A percentile compares a stretch with the other conserved stretches of the same genome.
These are phyloP conservation scores for Escarpia spicata DNA, from an alignment of 2,888 invertebrate species.

Conservation along the genomic window DNA sequence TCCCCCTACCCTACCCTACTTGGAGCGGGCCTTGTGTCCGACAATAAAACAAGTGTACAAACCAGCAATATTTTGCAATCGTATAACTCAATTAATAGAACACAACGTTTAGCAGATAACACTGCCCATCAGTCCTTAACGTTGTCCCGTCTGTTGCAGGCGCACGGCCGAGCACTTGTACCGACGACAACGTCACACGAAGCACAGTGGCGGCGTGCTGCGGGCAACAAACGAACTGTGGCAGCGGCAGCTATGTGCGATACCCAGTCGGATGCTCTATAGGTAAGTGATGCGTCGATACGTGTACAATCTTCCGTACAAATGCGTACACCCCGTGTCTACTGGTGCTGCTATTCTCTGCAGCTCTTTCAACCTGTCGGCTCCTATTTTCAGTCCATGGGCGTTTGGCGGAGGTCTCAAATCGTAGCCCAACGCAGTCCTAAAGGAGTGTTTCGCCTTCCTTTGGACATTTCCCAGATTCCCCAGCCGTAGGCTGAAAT, in stretches of 20 bases:
- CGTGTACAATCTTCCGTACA: not conserved
- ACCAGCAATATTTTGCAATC: no score
- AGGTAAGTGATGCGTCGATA: not conserved
- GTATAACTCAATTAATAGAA: no score
- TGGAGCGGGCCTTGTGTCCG: no score
- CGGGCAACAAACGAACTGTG: not conserved
- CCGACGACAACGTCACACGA: not conserved
- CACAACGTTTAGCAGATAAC: no score
- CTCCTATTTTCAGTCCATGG: no score
- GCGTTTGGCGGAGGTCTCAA: no score
- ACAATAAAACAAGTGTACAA: no score
- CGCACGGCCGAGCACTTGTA: not conserved
- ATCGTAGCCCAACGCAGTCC: not conserved
- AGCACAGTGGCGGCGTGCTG: constrained; percentile 1
- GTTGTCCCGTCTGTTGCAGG: not conserved
- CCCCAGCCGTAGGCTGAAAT: not conserved
- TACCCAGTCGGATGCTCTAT: not conserved
- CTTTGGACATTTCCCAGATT: not conserved
- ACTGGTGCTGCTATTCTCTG: no score
- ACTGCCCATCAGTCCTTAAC: no score
- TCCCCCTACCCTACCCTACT: no score
- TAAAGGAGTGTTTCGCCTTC: not conserved
- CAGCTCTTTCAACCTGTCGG: no score
- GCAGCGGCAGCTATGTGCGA: not conserved
- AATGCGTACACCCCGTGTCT: not conserved